A percentile compares a stretch with the other conserved stretches of the same genome.
Conservation (phyloP, 2,888 invertebrate species). For the Mactromeris polynyma region DNA sequence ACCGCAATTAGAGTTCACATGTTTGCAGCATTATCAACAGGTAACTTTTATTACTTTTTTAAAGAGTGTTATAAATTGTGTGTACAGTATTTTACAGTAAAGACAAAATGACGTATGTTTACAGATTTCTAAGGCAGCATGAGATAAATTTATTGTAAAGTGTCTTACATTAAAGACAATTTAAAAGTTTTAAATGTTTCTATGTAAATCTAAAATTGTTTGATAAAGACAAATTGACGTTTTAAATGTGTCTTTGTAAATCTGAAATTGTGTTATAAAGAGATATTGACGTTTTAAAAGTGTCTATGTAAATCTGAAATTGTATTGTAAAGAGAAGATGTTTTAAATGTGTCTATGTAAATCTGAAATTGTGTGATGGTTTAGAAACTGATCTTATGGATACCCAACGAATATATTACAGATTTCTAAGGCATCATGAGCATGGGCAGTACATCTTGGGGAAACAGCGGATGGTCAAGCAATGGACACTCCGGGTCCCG, state of each 20-base stretch:
- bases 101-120: not conserved
- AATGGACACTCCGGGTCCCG: not conserved
- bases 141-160: not conserved
- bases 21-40: not conserved
- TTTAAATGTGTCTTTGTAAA: too few relatives aligned
- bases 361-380: too few relatives aligned
- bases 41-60: not conserved
- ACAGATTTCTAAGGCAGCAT: too few relatives aligned
- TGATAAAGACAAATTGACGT: too few relatives aligned
- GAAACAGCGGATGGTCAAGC: constrained; percentile 6
- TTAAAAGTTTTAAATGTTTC: not conserved
- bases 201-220: too few relatives aligned
- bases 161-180: not conserved
- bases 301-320: too few relatives aligned
- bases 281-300: too few relatives aligned
- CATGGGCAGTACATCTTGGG: not conserved
- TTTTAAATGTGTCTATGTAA: too few relatives aligned
- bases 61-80: not conserved
- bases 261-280: too few relatives aligned
- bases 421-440: not conserved
- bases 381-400: too few relatives aligned
- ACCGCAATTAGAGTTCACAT: not conserved
- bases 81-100: not conserved
- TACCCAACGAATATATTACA: not conserved
- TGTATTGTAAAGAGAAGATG: too few relatives aligned